These are phyloP conservation scores for Silurus lanzhouensis DNA, from an alignment of 2,797 vertebrate genomes.

Conservation along the genomic window DNA sequence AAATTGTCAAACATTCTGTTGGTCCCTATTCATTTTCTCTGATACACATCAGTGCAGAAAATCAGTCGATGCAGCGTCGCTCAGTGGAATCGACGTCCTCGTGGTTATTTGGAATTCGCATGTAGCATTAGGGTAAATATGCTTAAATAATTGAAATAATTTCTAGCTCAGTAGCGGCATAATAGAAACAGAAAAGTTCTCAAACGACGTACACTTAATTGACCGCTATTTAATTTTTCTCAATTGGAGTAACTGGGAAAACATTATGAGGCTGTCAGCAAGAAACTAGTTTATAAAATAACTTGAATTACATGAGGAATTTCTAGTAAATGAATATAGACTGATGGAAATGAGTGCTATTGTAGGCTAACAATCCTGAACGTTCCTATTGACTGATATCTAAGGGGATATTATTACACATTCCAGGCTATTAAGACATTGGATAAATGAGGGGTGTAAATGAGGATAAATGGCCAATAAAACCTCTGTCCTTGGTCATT, in stretches of 20 bases:
- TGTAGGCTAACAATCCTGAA: conserved; percentile 52
- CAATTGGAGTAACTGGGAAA: not conserved
- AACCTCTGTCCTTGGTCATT: conserved; percentile 59
- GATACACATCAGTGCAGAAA: conserved; percentile 26
- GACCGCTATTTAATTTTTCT: not conserved
- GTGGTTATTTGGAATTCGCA: conserved; percentile 7
- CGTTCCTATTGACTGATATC: conserved; percentile 45
- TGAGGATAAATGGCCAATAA: conserved; percentile 60
- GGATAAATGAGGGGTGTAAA: conserved; percentile 56
- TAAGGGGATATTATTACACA: conserved; percentile 56
- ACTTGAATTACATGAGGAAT: not conserved
- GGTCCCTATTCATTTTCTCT: conserved; percentile 29
- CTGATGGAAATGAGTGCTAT: conserved; percentile 47
- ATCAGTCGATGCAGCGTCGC: not conserved
- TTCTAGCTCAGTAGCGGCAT: not conserved
- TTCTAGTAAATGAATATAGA: conserved; percentile 27
- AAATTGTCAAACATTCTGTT: conserved; percentile 24
- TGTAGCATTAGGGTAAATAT: not conserved
- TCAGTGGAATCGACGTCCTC: conserved; percentile 7
- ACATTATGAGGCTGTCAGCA: not conserved
- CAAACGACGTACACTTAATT: not conserved
- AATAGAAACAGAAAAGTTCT: conserved; percentile 10
- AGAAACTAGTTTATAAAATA: conserved; percentile 4
- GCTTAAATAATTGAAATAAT: conserved; percentile 16
- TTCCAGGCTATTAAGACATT: conserved; percentile 55